Conservation (phyloP, 1,140 invertebrate species). For the Tetragonula clypearis region DNA sequence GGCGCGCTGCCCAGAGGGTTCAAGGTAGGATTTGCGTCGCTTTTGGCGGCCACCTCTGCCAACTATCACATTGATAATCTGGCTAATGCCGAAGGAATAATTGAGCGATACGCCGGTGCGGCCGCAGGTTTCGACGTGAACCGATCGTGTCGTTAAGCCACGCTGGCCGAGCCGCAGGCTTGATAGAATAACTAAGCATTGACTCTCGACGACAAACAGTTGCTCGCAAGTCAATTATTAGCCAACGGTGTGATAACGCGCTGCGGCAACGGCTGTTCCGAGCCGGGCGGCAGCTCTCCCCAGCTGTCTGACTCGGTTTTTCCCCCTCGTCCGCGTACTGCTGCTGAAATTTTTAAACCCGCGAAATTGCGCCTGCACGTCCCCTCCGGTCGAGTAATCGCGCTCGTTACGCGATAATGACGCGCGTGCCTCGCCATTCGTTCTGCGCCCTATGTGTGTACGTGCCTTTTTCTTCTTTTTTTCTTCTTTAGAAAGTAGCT, state of each 20-base stretch:
- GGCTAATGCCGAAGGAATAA: slow-evolving; percentile 54
- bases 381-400: not conserved
- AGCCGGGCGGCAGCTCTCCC: not conserved
- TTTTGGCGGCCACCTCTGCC: slow-evolving; percentile 36
- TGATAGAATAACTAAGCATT: slow-evolving; percentile 66
- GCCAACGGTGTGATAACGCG: not conserved
- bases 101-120: slow-evolving; percentile 19
- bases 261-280: not conserved
- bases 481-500: not conserved
- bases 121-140: slow-evolving; percentile 5
- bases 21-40: slow-evolving; percentile 34
- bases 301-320: not conserved
- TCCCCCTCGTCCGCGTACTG: too few relatives aligned
- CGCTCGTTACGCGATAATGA: slow-evolving; percentile 21
- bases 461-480: not conserved
- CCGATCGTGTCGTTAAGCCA: slow-evolving; percentile 2
- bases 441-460: not conserved
- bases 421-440: too few relatives aligned
- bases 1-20: slow-evolving; percentile 4
- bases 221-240: slow-evolving; percentile 44
- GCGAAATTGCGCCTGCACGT: slow-evolving; percentile 17
- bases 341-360: slow-evolving; percentile 25
- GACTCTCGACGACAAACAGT: slow-evolving; percentile 56
- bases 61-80: slow-evolving; percentile 51
- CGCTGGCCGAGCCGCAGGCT: slow-evolving; percentile 17